Base-by-base conservation (phyloP, 2,888 invertebrate genomes). In the Coelinius sp. region DNA sequence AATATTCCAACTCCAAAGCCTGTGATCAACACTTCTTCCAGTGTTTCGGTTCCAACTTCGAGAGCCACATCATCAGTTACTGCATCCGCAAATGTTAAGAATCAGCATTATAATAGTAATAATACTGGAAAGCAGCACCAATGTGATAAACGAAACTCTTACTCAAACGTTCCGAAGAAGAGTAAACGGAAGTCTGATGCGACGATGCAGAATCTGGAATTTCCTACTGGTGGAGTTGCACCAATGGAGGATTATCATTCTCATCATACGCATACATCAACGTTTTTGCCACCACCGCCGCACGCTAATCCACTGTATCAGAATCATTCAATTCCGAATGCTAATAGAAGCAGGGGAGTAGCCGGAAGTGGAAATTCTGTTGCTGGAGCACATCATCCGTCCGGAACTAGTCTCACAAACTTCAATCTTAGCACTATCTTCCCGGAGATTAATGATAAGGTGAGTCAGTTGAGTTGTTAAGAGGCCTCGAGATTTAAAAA, bases 351-450 rank as follows among this genome's bases (percentile, higher is more conserved):
- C 4, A 77, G 83, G 35, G 78, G 79, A 17, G 79, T 12, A 12
- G 41, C n/a, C 22, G 41, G 41, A 24, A 44, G 22, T 31, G 77
- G 79, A 67, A 85, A 85, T 70, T 80, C 84, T 0, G 84, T 83
- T 78, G 78, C 81, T 2, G 85, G 86, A 81, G 79, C 78, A 1
- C 78, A 79, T 73, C 87, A 87, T 82, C 86, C 87, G 0, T 87
- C 87, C 2, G 90, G 91, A 41, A 90, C 89, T 4, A 90, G 90
- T 68, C 86, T 93, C 38, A 93, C 94, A 0, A 95, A 95, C 85
- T 95, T 95, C 83, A 95, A 95, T 88, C 89, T 95, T 49, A 94
- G 94, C 81, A 93, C 95, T 0, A 94, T 95, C 81, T 95, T 95
- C 86, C 95, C 95, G 1, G 95, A 95, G 89, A 95, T 95, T 79